phyloP scores from a whole-genome alignment of 2,113 vertebrate species.

The human (Homo sapiens) region GRCh38 chr1:241081001-241081500 shows the following conservation, averaged over 20 bases:
- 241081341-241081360: not conserved
- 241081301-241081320: not conserved
- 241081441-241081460: not conserved
- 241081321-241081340: conserved; percentile 8
- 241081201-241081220: not conserved
- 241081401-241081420: not conserved
- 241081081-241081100: not conserved
- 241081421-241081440: not conserved
- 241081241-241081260: not conserved
- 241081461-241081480: not conserved
- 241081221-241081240: not conserved
- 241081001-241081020: not conserved
- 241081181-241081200: not conserved
- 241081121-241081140: not conserved
- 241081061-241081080: not conserved
- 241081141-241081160: not conserved
- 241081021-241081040: not conserved
- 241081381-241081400: not conserved
- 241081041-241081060: not conserved
- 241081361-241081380: not conserved
- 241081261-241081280: not conserved
- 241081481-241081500: not conserved
- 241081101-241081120: not conserved
- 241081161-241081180: not conserved
- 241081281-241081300: not conserved